Conservation (phyloP, 2,113 vertebrate species). For the Pluvialis apricaria region DNA sequence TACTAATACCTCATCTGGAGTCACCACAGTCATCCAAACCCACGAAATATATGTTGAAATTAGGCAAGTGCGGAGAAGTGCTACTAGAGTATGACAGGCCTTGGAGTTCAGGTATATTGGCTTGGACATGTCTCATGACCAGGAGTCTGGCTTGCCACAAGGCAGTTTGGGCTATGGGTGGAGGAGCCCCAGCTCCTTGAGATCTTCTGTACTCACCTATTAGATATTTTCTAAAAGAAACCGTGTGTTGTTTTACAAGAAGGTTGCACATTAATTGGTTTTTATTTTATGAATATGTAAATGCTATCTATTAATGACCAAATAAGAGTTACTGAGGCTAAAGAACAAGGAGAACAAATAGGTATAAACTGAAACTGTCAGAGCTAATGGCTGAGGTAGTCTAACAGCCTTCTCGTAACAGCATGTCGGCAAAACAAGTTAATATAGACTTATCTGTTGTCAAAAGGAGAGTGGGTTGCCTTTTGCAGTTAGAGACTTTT, state of each 20-base stretch:
- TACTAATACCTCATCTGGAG: neutral
- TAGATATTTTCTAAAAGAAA: neutral
- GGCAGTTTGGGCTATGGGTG: neutral
- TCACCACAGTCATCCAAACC: neutral
- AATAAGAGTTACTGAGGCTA: neutral
- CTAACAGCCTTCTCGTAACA: neutral
- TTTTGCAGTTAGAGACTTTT: neutral
- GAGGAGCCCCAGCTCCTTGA: neutral
- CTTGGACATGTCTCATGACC: neutral
- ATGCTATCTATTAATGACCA: neutral
- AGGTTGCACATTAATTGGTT: neutral
- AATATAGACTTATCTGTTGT: neutral
- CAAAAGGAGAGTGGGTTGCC: neutral
- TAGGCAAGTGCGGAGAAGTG: neutral
- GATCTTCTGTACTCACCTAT: neutral
- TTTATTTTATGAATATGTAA: neutral
- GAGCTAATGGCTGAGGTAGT: neutral
- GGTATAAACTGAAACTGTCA: neutral
- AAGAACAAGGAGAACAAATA: neutral
- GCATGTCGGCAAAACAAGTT: neutral
- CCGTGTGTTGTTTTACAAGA: neutral
- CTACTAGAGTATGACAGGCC: neutral
- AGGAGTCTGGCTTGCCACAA: neutral
- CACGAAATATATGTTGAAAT: neutral
- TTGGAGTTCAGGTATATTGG: neutral